A percentile compares a stretch with the other conserved stretches of the same genome.
phyloP scores from a whole-genome alignment of 1,140 invertebrate species.

The Drosophila nigromelanica region DNA sequence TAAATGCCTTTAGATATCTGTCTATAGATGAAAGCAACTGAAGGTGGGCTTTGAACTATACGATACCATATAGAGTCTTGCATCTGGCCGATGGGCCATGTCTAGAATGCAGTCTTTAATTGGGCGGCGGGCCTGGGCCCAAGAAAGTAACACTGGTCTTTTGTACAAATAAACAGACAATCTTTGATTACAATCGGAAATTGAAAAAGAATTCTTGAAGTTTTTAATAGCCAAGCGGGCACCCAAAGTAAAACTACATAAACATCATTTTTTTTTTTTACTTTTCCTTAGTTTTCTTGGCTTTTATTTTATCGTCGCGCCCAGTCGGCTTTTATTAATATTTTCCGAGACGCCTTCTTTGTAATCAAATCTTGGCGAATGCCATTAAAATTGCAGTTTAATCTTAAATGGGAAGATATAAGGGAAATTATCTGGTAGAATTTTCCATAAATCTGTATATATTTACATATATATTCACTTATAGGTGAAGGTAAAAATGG shows the following conservation, averaged over 20 bases:
- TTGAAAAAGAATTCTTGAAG: constrained; percentile 45
- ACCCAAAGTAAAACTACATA: constrained; percentile 13
- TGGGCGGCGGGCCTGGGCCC: neutral
- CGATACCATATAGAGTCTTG: constrained; percentile 8
- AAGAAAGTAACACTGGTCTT: constrained; percentile 23
- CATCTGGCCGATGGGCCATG: constrained; percentile 8
- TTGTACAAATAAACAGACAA: constrained; percentile 73
- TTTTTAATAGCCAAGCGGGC: constrained; percentile 54
- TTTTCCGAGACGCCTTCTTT: constrained; percentile 30
- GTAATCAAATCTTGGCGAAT: constrained; percentile 29
- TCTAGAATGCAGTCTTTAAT: constrained; percentile 19
- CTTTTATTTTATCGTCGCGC: neutral
- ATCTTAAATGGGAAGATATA: neutral
- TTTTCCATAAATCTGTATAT: neutral
- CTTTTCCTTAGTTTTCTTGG: constrained; percentile 1
- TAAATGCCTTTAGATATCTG: neutral
- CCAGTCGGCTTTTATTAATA: constrained; percentile 17
- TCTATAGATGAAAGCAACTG: constrained; percentile 31
- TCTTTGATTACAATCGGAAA: constrained; percentile 69
- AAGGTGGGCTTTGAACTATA: constrained; percentile 36
- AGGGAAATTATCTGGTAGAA: too few species aligned
- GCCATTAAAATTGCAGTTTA: constrained; percentile 49
- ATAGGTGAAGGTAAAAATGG: too few species aligned
- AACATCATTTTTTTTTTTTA: constrained; percentile 25
- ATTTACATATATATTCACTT: neutral